Evolutionary conservation across 2,797 vertebrate species (phyloP).

Genomic region (Bradypodion ventrale): DNA sequence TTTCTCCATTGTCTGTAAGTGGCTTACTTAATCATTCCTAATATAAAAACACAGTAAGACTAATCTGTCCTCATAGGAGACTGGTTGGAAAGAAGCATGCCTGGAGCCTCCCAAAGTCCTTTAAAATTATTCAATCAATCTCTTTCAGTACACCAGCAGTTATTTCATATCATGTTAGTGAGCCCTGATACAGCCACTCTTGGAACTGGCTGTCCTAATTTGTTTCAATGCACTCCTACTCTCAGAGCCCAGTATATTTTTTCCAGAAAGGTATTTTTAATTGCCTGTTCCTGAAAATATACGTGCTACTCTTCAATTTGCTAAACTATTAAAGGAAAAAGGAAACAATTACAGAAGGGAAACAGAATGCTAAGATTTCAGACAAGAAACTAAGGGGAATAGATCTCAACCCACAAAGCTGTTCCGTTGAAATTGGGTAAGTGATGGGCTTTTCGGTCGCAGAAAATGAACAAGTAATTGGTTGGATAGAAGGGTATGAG

Average conservation of each 20-base stretch:
- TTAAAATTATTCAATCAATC: slow-evolving; percentile 3
- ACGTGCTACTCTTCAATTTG: neutral
- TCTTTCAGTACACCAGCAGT: neutral
- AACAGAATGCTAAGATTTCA: neutral
- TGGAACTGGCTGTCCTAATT: neutral
- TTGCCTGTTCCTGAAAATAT: neutral
- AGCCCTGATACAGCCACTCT: neutral
- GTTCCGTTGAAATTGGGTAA: neutral
- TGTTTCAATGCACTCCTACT: neutral
- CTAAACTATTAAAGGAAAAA: neutral
- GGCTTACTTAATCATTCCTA: neutral
- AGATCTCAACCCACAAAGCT: neutral
- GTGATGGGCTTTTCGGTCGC: neutral
- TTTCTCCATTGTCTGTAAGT: neutral
- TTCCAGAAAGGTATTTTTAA: neutral
- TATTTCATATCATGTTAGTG: neutral
- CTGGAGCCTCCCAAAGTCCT: neutral
- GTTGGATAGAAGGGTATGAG: neutral
- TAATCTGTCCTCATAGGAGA: no score
- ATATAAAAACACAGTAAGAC: neutral
- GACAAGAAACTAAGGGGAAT: neutral
- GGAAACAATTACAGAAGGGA: neutral
- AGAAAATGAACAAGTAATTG: neutral
- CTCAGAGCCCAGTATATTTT: neutral
- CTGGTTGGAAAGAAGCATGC: neutral